Evolutionary conservation across 2,888 invertebrate species (phyloP), one percentile per base, ranked within the genome.

Genomic region (Oscheius sp.): DNA sequence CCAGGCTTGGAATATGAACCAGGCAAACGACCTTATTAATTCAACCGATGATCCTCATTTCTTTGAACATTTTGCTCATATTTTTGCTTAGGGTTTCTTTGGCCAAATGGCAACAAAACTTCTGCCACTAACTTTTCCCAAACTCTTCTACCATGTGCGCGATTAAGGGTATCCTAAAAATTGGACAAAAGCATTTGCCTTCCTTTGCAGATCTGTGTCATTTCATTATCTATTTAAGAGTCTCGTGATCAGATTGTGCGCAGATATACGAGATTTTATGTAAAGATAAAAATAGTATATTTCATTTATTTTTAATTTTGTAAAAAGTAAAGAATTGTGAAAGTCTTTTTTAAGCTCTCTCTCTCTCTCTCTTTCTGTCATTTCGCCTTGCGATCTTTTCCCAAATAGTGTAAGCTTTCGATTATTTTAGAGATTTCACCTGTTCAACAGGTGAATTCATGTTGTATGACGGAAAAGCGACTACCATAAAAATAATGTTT

Each of bases 1-100:
- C 96, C 95, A 73, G 96, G 96, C 88, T 91, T 96, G 88, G 96
- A 96, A 90, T 96, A 96, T 90, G 94, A 94, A 55, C 86, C 86
- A 1, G 78, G 78, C 12, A 78, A 78, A 53, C 71, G 74, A 27
- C 65, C 52, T 17, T 65, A 65, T 39, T 65, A 55, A 29, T 17
- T n/a, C n/a, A n/a, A n/a, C n/a, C n/a, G n/a, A n/a, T n/a, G 15
- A n/a, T 64, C 52, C 31, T 39, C 45, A 42, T 37, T 39, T 39
- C 15, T 39, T 61, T 61, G 61, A 42, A 45, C 61, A 61, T 42
- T 45, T 29, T 45, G 61, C 61, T 61, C 45, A 45, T 31, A 42
- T n/a, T n/a, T n/a, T n/a, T n/a, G n/a, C n/a, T n/a, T n/a, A n/a
- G n/a, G n/a, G n/a, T n/a, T n/a, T n/a, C n/a, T 52, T 20, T 52